Base-by-base conservation (phyloP, 2,113 vertebrate species). In the Marmota monax region DNA sequence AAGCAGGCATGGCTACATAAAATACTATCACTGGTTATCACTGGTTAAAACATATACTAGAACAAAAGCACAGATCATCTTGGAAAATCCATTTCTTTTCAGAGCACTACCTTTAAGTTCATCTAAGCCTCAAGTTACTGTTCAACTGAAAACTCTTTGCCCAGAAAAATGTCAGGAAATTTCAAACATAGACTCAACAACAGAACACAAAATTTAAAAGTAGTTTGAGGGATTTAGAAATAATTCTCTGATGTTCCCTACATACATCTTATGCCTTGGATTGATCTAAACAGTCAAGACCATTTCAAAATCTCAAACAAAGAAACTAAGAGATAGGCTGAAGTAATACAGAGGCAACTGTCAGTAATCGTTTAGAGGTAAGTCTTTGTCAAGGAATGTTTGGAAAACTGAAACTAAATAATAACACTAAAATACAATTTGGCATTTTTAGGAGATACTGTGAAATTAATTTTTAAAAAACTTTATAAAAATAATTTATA, bases 161-260 rank as follows among this genome's bases (percentile, higher is more conserved):
- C 77, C 32, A 11, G 29, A 37, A 11, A 88, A 91, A 86, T 9
- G 23, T 83, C 34, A 86, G 37, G 53, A n/a, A 20, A 3, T 92
- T 89, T 34, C 88, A 96, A 94, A 94, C 25, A 84, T 32, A 53
- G 27, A 74, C 5, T 89, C 92, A 91, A 65, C 29, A 80, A 91
- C 1, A 34, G 34, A 96, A 92, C 53, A 29, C 17, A 93, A 56
- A 16, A 89, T 7, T 18, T 78, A 25, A 94, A 96, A 94, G 45
- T 5, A 92, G 18, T 76, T 6, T 87, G 37, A 94, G 42, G 53
- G 1, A 89, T 58, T 82, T 83, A n/a, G 29, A 51, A 82, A 5
- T 34, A 79, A 76, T 84, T 95, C 10, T 95, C 69, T 89, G 74
- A 88, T 11, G 88, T 82, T 92, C 32, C n/a, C 37, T 79, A 23